Percentiles rank a stretch among this genome's conserved stretches.
Conservation (phyloP, 2,113 vertebrate genomes). For the Mustelus asterias region DNA sequence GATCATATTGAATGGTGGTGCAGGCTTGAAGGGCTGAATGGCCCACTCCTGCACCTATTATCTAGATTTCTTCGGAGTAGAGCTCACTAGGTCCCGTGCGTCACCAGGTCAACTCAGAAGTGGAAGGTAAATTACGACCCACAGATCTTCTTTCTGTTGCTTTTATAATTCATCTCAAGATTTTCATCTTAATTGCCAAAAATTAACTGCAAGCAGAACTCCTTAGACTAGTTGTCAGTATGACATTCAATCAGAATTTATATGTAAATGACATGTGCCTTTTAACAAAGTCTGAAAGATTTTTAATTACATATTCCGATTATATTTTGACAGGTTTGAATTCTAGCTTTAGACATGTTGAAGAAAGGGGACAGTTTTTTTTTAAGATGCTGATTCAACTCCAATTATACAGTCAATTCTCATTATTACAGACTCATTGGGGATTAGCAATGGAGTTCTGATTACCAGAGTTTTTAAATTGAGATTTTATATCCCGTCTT, state of each 20-base stretch:
- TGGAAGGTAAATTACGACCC: neutral
- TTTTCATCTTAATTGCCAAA: neutral
- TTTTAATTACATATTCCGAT: conserved; percentile 21
- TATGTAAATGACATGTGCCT: conserved; percentile 24
- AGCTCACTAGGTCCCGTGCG: neutral
- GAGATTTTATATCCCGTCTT: neutral
- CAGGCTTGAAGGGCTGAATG: too few species aligned
- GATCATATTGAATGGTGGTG: too few species aligned
- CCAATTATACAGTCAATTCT: neutral
- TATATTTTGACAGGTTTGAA: conserved; percentile 25
- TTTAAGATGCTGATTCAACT: conserved; percentile 17
- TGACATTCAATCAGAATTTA: neutral
- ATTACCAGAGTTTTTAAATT: neutral
- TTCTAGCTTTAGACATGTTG: neutral
- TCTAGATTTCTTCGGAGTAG: neutral
- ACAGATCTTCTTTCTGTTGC: neutral
- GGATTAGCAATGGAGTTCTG: neutral
- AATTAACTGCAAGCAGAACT: conserved; percentile 16
- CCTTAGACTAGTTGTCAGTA: neutral
- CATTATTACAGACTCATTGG: neutral
- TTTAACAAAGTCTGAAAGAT: conserved; percentile 10
- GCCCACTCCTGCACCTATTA: too few species aligned
- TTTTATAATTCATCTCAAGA: neutral
- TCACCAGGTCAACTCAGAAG: neutral
- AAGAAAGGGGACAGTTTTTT: conserved; percentile 14